Percentiles rank a stretch among this genome's conserved stretches.
These are phyloP conservation scores for Mesorhabditis sp. DNA, from an alignment of 2,888 invertebrate species.

Conservation along the genomic window DNA sequence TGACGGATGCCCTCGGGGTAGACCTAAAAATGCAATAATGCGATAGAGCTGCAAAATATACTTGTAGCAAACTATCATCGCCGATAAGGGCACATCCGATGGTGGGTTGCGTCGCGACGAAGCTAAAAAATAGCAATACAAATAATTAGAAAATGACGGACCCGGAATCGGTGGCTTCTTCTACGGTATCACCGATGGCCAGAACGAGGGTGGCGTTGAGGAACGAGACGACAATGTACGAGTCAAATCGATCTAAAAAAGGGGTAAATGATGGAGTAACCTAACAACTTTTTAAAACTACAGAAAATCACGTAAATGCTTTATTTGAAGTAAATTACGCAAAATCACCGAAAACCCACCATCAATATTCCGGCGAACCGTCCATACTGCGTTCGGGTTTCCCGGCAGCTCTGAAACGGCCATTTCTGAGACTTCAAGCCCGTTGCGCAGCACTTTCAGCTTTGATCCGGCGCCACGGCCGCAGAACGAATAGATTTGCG, in stretches of 20 bases:
- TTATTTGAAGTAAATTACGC: neutral
- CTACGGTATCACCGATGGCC: constrained; percentile 99
- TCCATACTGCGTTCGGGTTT: constrained; percentile 99
- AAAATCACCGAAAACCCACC: constrained; percentile 65
- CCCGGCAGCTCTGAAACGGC: constrained; percentile 99
- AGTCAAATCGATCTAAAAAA: constrained; percentile 86
- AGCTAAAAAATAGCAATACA: constrained; percentile 59
- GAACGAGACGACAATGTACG: constrained; percentile 99
- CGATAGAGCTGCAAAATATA: constrained; percentile 52
- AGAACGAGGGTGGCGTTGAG: constrained; percentile 95
- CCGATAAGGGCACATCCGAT: constrained; percentile 95
- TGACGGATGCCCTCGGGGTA: constrained; percentile 98
- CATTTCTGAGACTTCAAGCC: constrained; percentile 96
- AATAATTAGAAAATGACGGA: neutral
- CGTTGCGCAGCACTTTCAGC: constrained; percentile 79
- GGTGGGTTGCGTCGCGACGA: constrained; percentile 95
- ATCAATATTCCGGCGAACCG: constrained; percentile 89
- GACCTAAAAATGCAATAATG: constrained; percentile 65
- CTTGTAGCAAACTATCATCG: constrained; percentile 94
- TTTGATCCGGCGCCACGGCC: constrained; percentile 92
- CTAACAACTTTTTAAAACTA: constrained; percentile 12
- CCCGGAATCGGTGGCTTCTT: constrained; percentile 99
- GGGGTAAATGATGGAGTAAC: neutral
- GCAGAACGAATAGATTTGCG: constrained; percentile 91
- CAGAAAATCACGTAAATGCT: neutral